phyloP scores from a whole-genome alignment of 2,888 invertebrate genomes.

The Nomada lathburiana region DNA sequence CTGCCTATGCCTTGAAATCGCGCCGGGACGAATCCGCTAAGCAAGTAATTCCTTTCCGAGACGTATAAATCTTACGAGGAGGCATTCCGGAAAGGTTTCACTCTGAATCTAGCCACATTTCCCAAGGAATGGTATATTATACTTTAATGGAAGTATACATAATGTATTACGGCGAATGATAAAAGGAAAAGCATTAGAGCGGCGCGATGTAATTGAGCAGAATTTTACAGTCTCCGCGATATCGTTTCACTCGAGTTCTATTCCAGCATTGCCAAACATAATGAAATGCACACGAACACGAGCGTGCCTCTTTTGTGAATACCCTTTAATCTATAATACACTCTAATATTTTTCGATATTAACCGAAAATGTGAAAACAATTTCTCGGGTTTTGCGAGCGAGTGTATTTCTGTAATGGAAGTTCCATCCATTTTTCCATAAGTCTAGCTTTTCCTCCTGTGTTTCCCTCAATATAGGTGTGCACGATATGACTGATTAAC shows the following conservation, averaged over 20 bases:
- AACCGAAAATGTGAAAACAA: not conserved
- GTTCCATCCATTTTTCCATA: conserved; percentile 4
- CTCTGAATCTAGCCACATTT: conserved; percentile 52
- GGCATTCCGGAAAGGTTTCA: conserved; percentile 49
- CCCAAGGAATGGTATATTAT: conserved; percentile 49
- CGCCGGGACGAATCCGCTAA: conserved; percentile 45
- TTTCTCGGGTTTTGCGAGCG: not conserved
- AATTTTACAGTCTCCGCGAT: conserved; percentile 58
- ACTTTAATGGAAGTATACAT: conserved; percentile 66
- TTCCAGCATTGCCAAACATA: conserved; percentile 44
- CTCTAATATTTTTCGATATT: conserved; percentile 62
- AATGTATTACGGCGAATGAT: conserved; percentile 64
- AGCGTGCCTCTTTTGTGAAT: conserved; percentile 33
- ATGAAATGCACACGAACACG: conserved; percentile 66
- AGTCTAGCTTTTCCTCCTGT: not conserved
- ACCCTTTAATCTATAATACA: no score
- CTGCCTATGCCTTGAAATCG: conserved; percentile 19
- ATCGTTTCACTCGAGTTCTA: conserved; percentile 45
- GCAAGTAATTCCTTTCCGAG: conserved; percentile 55
- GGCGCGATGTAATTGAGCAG: conserved; percentile 56
- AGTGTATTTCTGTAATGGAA: conserved; percentile 24
- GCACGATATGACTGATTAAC: conserved; percentile 9
- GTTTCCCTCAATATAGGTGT: not conserved
- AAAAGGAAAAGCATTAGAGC: conserved; percentile 57
- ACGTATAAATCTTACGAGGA: conserved; percentile 58